Evolutionary conservation across 2,888 invertebrate species (phyloP), one percentile per base, ranked within the genome.

Genomic region (Orthosia incerta): DNA sequence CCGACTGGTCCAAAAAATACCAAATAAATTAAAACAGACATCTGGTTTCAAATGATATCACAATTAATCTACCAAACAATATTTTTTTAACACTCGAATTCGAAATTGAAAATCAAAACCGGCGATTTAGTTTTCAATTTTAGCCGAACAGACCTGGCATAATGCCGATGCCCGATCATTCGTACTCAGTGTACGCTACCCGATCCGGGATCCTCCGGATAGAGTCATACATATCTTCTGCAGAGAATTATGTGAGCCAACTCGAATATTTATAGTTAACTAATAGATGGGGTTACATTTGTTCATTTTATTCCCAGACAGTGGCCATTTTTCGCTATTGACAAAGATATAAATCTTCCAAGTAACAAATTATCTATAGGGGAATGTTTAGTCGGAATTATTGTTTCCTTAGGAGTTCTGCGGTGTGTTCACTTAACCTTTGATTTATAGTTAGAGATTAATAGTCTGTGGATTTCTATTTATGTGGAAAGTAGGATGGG

Each of bases 181-280:
- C 74, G 79, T 65, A 63, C 60, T 23, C 84, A 82, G 84, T 81
- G 86, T 89, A 87, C 88, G 70, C 80, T 56, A 61, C 79, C 76
- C 76, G 63, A 66, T 26, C 75, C 64, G 45, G 78, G 76, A 80
- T 81, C 74, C 61, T 66, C 62, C 69, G 79, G 86, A 92, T 91
- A 89, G 87, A 92, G 92, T 88, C 91, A 91, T 92, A 91, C 88
- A 89, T 92, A 91, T 90, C 89, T 91, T 84, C 71, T 80, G 81
- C 68, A 59, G 80, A 90, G 90, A 92, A 89, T 91, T 92, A 91
- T 92, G 90, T 86, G 89, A 89, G 87, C 70, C 81, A 86, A 80
- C 84, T 70, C 70, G 83, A 86, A 89, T 91, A 92, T 91, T 91
- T 92, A 91, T 92, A 88, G 91, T 87, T 88, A 78, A 70, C 87